Evolutionary conservation across 2,797 vertebrate species (phyloP), one percentile per base, ranked within the genome.

Genomic region (Oryzias dopingdopingensis): DNA sequence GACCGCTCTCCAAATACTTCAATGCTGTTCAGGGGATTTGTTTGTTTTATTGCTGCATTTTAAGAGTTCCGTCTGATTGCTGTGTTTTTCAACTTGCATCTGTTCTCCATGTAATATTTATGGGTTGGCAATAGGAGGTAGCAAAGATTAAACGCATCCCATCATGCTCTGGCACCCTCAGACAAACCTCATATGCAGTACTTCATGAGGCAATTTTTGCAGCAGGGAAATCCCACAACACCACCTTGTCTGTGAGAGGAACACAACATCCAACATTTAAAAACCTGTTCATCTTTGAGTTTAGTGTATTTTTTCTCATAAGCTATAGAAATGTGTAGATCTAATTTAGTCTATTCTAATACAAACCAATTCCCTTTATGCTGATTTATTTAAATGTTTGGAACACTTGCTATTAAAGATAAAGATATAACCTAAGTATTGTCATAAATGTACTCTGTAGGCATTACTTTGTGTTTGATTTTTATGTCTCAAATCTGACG

Each of bases 31-130:
- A 37, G n/a, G 32, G 17, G n/a, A 41, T 59, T 54, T 65, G 50
- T 49, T 52, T 17, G 7, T 13, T 61, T 26, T 65, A 57, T 42
- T 20, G 29, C 46, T 24, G n/a, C 22, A 45, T 66, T 65, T 29
- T 70, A 24, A 50, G 41, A 46, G 13, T 1, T 14, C 17, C 26
- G 37, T 55, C 23, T 48, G 51, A 72, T 60, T 59, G 52, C 41
- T 46, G 40, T 49, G 46, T 48, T 66, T 70, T 51, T 74, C 48
- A 67, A 56, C 22, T 5, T 65, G 66, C 53, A 49, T 43, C 12
- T 10, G 10, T 57, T 60, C 46, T 2, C 5, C 23, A 56, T 86
- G 52, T 56, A 45, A 83, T 75, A 79, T 85, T 78, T 52, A 79
- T 60, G 46, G 47, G 65, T 61, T 49, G 50, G 65, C 3, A 1